Base-by-base conservation (phyloP, 2,888 invertebrate species). In the Drosophila borborema region DNA sequence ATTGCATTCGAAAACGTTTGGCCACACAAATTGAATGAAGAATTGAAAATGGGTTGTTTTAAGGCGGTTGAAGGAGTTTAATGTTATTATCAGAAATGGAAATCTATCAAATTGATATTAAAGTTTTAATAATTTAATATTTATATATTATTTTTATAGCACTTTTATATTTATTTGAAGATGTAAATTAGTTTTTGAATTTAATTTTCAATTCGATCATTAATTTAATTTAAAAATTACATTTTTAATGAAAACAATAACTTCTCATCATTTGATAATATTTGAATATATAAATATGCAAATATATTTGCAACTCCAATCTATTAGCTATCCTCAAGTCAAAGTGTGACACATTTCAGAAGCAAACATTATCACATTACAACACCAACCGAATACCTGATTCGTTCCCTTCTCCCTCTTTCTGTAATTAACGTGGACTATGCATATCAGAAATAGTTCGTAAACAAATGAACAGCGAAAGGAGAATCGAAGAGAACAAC, bases 401-500 rank as follows among this genome's bases (percentile, higher is more conserved):
- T 18, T 60, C 31, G 41, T 14, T 48, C 45, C 2, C 2, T 40
- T 31, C 3, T 5, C 36, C 31, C 31, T 63, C 53, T 59, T 55
- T 70, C 41, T 12, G 20, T 34, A 53, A 53, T 63, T 58, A 34
- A 45, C 55, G 62, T 46, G 31, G 18, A n/a, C 61, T 64, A 43
- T 61, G 76, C 64, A 62, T 55, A 77, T 53, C 63, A n/a, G 58
- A 48, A 62, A 82, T 74, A 83, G 65, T 87, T 89, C 56, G 84
- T 85, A 85, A 85, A 90, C 90, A 85, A 85, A 85, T 86, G 45
- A 70, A 66, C 49, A n/a, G 51, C 38, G 12, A 78, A 85, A 85
- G 83, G 75, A 36, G 82, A 81, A 90, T 77, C 64, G 61, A n/a
- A 20, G 55, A 46, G 59, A 60, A 77, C 51, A 63, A 64, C 56